Percentiles rank a stretch among this genome's conserved stretches.
These are phyloP conservation scores for Drosophila ficusphila DNA, from an alignment of 1,140 invertebrate genomes.

Conservation along the genomic window DNA sequence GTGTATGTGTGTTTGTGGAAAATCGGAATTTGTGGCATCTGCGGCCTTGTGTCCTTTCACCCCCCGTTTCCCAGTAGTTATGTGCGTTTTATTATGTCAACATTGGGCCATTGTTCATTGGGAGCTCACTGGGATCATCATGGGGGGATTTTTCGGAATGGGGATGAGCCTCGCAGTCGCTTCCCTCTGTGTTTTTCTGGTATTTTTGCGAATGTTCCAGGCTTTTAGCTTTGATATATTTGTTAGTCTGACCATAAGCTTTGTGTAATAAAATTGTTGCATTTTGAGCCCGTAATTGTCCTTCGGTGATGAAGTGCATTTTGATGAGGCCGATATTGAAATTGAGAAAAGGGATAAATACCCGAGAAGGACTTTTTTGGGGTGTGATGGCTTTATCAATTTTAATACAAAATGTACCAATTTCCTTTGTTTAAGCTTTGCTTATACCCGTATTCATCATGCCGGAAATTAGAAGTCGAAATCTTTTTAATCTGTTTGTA, in stretches of 20 bases:
- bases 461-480: constrained; percentile 61
- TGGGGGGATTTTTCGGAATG: constrained; percentile 42
- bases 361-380: too few species aligned
- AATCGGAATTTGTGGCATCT: constrained; percentile 78
- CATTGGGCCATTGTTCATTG: constrained; percentile 73
- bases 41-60: constrained; percentile 62
- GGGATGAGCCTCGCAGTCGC: constrained; percentile 17
- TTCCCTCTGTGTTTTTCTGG: constrained; percentile 33
- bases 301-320: constrained; percentile 40
- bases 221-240: constrained; percentile 78
- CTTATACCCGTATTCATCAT: constrained; percentile 30
- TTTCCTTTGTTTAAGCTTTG: constrained; percentile 30
- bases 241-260: constrained; percentile 72
- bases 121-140: constrained; percentile 47
- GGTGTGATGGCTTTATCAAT: too few species aligned
- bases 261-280: constrained; percentile 64
- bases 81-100: constrained; percentile 80
- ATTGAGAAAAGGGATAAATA: background rate
- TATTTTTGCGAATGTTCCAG: constrained; percentile 51
- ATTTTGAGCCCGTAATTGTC: constrained; percentile 60
- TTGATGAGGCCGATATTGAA: constrained; percentile 25
- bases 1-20: constrained; percentile 45
- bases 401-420: background rate
- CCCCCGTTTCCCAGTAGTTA: constrained; percentile 57
- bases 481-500: constrained; percentile 29